These are phyloP conservation scores for Euproctis similis DNA, from an alignment of 2,888 invertebrate genomes.

Conservation along the genomic window DNA sequence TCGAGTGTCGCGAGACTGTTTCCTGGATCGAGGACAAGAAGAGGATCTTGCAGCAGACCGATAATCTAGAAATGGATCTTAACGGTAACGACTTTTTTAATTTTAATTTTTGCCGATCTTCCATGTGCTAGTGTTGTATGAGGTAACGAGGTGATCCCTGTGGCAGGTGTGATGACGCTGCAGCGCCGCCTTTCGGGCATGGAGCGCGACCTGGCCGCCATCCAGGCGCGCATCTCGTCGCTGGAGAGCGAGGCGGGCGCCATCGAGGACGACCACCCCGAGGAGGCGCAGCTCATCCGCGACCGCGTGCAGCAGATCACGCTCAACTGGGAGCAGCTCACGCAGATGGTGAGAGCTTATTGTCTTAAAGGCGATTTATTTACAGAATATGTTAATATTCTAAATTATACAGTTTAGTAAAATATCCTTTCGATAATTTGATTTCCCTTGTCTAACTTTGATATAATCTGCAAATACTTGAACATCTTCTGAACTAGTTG, in stretches of 20 bases:
- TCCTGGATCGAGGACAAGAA: conserved; percentile 99
- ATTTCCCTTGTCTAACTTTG: no score
- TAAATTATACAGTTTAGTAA: no score
- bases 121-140: no score
- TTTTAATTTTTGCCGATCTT: no score
- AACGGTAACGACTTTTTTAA: conserved; percentile 73
- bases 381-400: no score
- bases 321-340: conserved; percentile 96
- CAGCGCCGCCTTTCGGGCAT: conserved; percentile 97
- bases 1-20: conserved; percentile 98
- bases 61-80: conserved; percentile 98
- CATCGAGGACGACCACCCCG: conserved; percentile 95
- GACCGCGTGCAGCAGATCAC: conserved; percentile 94
- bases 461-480: no score
- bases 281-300: conserved; percentile 92
- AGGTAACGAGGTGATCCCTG: no score
- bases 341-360: conserved; percentile 85
- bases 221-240: conserved; percentile 96
- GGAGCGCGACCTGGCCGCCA: conserved; percentile 99
- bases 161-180: conserved; percentile 97
- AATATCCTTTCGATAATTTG: no score
- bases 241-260: conserved; percentile 94
- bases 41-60: conserved; percentile 97
- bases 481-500: no score
- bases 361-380: no score